Percentiles rank a stretch among this genome's conserved stretches.
Evolutionary conservation across 37 sponge, comb jelly and placozoan species (phyloP).

Genomic region (Corticium candelabrum): DNA sequence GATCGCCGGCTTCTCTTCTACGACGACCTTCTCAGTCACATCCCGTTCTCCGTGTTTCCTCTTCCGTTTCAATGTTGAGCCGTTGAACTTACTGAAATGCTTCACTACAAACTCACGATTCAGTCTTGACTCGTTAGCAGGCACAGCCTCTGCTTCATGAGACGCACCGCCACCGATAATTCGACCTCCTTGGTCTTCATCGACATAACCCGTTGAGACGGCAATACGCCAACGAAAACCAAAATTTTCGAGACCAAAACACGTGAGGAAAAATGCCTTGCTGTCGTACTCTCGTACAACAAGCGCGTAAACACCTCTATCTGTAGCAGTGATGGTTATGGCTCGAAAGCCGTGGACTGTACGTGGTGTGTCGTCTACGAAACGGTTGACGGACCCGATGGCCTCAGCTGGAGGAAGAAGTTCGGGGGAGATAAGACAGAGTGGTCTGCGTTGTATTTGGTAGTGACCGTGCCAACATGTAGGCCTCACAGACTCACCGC

Average conservation of each 20-base stretch:
- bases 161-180: conserved; percentile 22
- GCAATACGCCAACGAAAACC: conserved; percentile 5
- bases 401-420: neutral
- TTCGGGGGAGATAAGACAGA: conserved; percentile 24
- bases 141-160: conserved; percentile 36
- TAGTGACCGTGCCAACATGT: neutral
- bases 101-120: neutral
- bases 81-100: no score
- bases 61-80: neutral
- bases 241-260: conserved; percentile 9
- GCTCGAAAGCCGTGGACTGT: conserved; percentile 24
- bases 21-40: neutral
- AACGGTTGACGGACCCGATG: neutral
- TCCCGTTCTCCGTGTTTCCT: neutral
- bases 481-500: no score
- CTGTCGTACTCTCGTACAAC: conserved; percentile 45
- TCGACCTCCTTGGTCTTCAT: neutral
- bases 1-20: conserved; percentile 1
- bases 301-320: conserved; percentile 42
- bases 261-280: conserved; percentile 35
- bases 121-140: conserved; percentile 24
- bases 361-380: neutral
- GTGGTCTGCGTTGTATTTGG: conserved; percentile 38
- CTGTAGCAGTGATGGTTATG: conserved; percentile 19
- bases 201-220: conserved; percentile 43